These are phyloP conservation scores for Sebastes kiyomatsui DNA, from an alignment of 2,797 vertebrate genomes.

Conservation along the genomic window DNA sequence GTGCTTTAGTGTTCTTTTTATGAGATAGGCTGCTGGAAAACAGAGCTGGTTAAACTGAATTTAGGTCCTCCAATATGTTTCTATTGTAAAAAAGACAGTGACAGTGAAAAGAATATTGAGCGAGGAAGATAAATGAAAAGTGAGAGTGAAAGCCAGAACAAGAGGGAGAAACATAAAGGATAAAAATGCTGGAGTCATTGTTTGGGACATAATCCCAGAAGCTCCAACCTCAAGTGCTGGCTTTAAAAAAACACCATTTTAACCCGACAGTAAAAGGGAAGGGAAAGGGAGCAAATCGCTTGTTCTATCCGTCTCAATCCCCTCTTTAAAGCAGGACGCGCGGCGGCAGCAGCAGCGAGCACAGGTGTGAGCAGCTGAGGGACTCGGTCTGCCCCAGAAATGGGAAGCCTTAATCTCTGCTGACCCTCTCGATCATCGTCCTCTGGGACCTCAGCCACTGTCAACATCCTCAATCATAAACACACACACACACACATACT, in stretches of 20 bases:
- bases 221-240: conserved; percentile 40
- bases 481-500: background rate
- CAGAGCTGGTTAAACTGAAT: conserved; percentile 11
- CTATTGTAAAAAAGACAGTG: conserved; percentile 2
- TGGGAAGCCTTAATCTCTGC: conserved; percentile 44
- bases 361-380: conserved; percentile 53
- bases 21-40: conserved; percentile 12
- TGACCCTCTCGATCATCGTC: conserved; percentile 43
- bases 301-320: conserved; percentile 38
- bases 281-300: conserved; percentile 38
- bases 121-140: conserved; percentile 19
- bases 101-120: background rate
- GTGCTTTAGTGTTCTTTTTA: background rate
- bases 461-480: conserved; percentile 29
- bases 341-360: conserved; percentile 40
- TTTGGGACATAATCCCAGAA: conserved; percentile 59
- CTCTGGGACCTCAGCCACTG: conserved; percentile 28
- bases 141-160: conserved; percentile 3
- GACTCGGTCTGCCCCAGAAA: conserved; percentile 50
- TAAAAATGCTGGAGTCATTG: conserved; percentile 29
- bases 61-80: background rate
- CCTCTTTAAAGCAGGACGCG: conserved; percentile 65
- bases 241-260: conserved; percentile 52
- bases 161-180: conserved; percentile 2
- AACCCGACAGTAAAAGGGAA: conserved; percentile 38